phyloP scores from a whole-genome alignment of 35 echinoderm and acorn worm genomes.

The Lytechinus pictus region DNA sequence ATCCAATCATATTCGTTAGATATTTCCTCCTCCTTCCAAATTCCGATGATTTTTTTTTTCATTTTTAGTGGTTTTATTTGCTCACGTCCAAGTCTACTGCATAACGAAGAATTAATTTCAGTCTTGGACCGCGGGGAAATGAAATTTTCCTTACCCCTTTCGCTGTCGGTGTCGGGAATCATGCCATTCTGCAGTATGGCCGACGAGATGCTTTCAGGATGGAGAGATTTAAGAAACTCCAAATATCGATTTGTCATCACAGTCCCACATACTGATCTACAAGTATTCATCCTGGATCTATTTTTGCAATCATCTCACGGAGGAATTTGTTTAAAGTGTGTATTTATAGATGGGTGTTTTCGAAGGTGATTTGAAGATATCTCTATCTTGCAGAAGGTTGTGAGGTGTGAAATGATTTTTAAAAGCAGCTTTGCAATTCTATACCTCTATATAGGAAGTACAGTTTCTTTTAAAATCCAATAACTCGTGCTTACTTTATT shows the following conservation, averaged over 20 bases:
- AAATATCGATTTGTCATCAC: not conserved
- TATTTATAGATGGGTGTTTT: not conserved
- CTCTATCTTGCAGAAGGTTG: not conserved
- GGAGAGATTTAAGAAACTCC: not conserved
- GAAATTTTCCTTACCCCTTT: not conserved
- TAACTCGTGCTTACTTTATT: not conserved
- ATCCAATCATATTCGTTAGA: conserved; percentile 45
- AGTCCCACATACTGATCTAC: conserved; percentile 15
- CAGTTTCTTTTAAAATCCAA: not conserved
- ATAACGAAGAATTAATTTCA: not conserved
- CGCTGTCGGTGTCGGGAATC: not conserved
- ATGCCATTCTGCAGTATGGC: not conserved
- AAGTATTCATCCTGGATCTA: not conserved
- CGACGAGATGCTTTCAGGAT: not conserved
- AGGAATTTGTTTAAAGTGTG: not conserved
- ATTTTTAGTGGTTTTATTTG: not conserved
- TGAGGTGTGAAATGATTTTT: not conserved
- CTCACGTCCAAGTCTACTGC: not conserved
- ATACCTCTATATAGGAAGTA: not conserved
- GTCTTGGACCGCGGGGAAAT: not conserved
- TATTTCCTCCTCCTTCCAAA: conserved; percentile 37
- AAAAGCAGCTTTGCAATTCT: not conserved
- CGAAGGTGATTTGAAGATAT: not conserved
- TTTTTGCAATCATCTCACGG: not conserved
- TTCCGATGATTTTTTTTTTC: not conserved